These are phyloP conservation scores for Pterocles orientalis DNA, from an alignment of 2,113 vertebrate species.

Conservation along the genomic window DNA sequence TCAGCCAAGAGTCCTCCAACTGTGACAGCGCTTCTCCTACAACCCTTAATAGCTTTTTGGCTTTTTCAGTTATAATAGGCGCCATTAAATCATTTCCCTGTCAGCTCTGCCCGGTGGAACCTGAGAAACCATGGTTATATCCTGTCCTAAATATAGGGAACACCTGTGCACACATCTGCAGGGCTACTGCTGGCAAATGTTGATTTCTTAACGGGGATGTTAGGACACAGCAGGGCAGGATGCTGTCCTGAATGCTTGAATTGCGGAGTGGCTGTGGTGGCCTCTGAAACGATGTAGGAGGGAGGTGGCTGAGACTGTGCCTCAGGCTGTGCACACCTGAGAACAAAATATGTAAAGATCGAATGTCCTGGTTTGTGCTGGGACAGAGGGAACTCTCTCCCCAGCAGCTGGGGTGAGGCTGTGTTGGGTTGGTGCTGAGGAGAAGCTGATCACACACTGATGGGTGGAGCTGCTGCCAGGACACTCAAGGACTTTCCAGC, in stretches of 20 bases:
- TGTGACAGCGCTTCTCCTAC: neutral
- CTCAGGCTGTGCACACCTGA: neutral
- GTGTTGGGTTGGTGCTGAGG: too few species aligned
- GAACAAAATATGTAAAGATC: neutral
- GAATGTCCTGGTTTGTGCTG: too few species aligned
- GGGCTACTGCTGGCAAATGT: neutral
- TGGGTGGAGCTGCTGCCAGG: too few species aligned
- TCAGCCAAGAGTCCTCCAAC: neutral
- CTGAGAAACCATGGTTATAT: neutral
- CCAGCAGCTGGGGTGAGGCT: too few species aligned
- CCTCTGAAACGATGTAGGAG: rapidly evolving
- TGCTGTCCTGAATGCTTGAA: neutral
- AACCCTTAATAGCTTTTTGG: neutral
- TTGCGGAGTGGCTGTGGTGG: neutral
- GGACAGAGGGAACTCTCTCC: too few species aligned
- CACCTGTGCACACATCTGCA: neutral
- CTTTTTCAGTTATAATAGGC: neutral
- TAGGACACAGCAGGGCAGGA: rapidly evolving
- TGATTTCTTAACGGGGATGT: neutral
- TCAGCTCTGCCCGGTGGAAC: neutral
- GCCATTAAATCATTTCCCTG: neutral
- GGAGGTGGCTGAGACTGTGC: neutral
- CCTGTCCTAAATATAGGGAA: neutral
- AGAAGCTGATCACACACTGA: too few species aligned
- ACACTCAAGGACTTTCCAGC: too few species aligned